Conservation (phyloP, 1,140 invertebrate genomes). For the Rhynchophorus ferrugineus region DNA sequence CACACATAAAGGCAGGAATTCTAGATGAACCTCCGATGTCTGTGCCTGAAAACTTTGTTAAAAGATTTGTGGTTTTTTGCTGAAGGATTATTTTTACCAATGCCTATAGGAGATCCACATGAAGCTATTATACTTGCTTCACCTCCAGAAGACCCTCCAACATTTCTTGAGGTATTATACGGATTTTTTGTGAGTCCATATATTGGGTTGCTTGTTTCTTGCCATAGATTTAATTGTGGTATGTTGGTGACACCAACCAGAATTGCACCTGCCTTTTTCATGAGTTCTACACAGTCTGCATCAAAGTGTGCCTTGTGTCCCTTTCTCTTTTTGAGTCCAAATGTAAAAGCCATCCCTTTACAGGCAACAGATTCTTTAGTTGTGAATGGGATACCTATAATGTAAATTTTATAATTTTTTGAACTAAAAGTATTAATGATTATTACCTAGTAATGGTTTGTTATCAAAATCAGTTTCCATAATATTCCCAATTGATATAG, state of each 20-base stretch:
- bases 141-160: conserved; percentile 80
- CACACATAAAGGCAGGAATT: conserved; percentile 92
- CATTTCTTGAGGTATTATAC: conserved; percentile 72
- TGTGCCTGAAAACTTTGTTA: conserved; percentile 42
- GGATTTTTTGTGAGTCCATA: conserved; percentile 91
- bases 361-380: conserved; percentile 52
- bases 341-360: conserved; percentile 55
- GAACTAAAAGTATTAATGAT: conserved; percentile 14
- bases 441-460: conserved; percentile 61
- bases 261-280: conserved; percentile 80
- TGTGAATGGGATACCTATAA: conserved; percentile 72
- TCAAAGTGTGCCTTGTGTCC: conserved; percentile 56
- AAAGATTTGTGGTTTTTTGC: conserved; percentile 1
- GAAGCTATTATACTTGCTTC: conserved; percentile 66
- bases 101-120: conserved; percentile 74
- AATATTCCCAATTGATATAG: conserved; percentile 49
- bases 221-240: conserved; percentile 81
- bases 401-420: conserved; percentile 29
- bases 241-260: conserved; percentile 80
- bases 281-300: conserved; percentile 63
- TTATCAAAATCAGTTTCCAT: conserved; percentile 49
- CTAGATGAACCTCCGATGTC: conserved; percentile 94
- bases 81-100: conserved; percentile 50
- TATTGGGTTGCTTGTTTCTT: conserved; percentile 83
- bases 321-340: conserved; percentile 53